These are phyloP conservation scores for Brachyopa scutellaris DNA, from an alignment of 2,888 invertebrate genomes.

Conservation along the genomic window DNA sequence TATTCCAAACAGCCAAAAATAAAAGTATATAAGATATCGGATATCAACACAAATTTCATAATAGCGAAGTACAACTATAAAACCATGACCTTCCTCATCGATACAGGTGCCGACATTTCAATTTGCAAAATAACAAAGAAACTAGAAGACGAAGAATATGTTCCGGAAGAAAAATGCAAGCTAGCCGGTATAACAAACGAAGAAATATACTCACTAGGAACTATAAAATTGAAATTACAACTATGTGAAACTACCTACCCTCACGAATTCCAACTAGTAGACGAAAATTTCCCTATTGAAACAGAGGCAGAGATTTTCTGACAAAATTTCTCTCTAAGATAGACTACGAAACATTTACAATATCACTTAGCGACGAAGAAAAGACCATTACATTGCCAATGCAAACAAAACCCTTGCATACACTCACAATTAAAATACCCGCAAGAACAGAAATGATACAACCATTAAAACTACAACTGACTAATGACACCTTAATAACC, in stretches of 20 bases:
- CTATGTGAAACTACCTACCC: background rate
- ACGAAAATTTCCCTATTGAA: background rate
- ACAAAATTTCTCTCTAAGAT: background rate
- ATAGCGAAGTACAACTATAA: background rate
- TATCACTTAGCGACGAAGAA: background rate
- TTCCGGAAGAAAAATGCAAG: no score
- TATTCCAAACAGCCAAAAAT: no score
- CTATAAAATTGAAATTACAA: background rate
- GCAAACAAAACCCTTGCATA: constrained; percentile 10
- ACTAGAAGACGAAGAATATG: no score
- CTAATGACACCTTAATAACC: background rate
- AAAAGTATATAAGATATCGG: no score
- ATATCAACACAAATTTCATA: no score
- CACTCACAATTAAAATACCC: background rate
- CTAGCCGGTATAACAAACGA: background rate
- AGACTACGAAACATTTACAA: background rate
- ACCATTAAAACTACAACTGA: background rate
- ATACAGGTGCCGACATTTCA: no score
- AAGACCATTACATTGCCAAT: constrained; percentile 10
- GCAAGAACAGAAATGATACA: constrained; percentile 4
- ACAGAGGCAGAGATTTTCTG: background rate
- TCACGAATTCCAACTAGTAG: constrained; percentile 1
- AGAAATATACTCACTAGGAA: constrained; percentile 3
- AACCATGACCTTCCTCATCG: constrained; percentile 63
- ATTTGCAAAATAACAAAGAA: no score